Base-by-base conservation (phyloP, 2,113 vertebrate species). In the Gasterosteus nipponicus region DNA sequence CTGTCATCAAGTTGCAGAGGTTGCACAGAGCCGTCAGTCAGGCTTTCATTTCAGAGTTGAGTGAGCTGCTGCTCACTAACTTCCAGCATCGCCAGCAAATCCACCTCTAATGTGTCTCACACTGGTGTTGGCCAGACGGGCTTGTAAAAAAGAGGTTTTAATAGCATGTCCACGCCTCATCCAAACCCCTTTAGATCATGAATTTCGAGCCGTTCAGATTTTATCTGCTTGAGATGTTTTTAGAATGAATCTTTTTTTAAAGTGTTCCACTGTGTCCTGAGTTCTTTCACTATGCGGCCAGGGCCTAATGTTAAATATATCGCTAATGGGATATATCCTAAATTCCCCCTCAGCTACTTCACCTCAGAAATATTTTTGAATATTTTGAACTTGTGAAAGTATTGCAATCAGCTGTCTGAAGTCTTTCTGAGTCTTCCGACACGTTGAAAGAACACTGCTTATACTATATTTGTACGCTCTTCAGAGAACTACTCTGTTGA, bases 21-120 rank as follows among this genome's bases (percentile, higher is more conserved):
- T 59, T 70, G 73, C 68, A 59, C 18, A 38, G 49, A 69, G 53
- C 46, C 81, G 82, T 81, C 84, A 75, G 69, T 86, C 78, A 80
- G 58, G 78, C 10, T 69, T 80, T 78, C 60, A 51, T 26, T 26
- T 26, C 22, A 26, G 22, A 26, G 22, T 26, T 26, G 22, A 26
- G 22, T 26, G 22, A 26, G 22, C 22, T 26, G 22, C 22, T 26
- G 22, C 22, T 26, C 22, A 26, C 22, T 26, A 26, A 26, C 22
- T 26, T 26, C 22, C 22, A 26, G 22, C 22, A 26, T 26, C 22
- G 53, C 35, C 68, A 64, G 53, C 54, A 77, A 59, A 62, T 81
- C 44, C 72, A 46, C 35, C 66, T 69, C 26, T 78, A 86, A 86
- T 85, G 64, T 38, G 7, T 59, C 39, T 65, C 38, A 26, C 72